Percentiles rank a stretch among this genome's conserved stretches.
Conservation (phyloP, 2,888 invertebrate species). For the Parapristionchus giblindavisi region DNA sequence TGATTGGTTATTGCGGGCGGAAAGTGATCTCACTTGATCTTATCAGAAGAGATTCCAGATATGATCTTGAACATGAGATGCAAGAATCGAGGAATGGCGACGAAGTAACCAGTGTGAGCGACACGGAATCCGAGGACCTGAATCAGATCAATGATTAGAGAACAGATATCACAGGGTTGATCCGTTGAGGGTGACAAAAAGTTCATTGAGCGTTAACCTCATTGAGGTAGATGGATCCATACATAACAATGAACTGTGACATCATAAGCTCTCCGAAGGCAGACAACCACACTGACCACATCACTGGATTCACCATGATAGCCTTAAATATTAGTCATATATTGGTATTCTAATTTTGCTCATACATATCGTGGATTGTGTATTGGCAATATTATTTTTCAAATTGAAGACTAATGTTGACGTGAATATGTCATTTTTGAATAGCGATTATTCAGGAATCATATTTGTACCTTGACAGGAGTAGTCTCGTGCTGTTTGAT, state of each 20-base stretch:
- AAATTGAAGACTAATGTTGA: too few relatives aligned
- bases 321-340: too few relatives aligned
- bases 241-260: slow-evolving; percentile 61
- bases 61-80: slow-evolving; percentile 56
- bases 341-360: too few relatives aligned
- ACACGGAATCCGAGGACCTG: slow-evolving; percentile 57
- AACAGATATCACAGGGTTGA: not conserved
- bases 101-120: slow-evolving; percentile 59
- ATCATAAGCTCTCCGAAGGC: slow-evolving; percentile 61
- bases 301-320: slow-evolving; percentile 53
- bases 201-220: slow-evolving; percentile 40
- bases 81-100: slow-evolving; percentile 57
- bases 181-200: not conserved
- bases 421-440: too few relatives aligned
- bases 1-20: not conserved
- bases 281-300: slow-evolving; percentile 59
- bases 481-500: slow-evolving; percentile 49
- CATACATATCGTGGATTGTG: too few relatives aligned
- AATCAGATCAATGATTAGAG: not conserved
- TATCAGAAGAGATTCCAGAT: slow-evolving; percentile 54
- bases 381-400: too few relatives aligned
- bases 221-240: slow-evolving; percentile 57
- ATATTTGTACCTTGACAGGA: slow-evolving; percentile 48
- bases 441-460: not conserved
- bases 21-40: slow-evolving; percentile 45